Conservation (phyloP, 1,140 invertebrate species). For the Drosophila teissieri region DNA sequence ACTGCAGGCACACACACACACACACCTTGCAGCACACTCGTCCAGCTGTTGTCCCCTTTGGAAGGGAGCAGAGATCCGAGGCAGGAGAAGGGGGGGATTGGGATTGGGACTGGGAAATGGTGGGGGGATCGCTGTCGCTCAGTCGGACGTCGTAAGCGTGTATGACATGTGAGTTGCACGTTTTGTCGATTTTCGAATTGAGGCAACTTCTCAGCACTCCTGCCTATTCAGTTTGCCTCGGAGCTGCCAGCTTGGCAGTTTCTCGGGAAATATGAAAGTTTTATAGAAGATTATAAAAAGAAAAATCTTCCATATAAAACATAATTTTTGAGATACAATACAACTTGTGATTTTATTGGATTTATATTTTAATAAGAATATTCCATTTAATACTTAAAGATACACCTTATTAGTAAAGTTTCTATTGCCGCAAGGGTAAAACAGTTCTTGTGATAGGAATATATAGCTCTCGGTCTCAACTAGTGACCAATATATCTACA, state of each 20-base stretch:
- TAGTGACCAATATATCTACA: too few relatives aligned
- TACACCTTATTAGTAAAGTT: too few relatives aligned
- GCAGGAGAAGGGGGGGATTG: slow-evolving; percentile 1
- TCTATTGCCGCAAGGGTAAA: too few relatives aligned
- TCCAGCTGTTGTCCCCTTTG: slow-evolving; percentile 52
- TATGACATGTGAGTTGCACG: slow-evolving; percentile 82
- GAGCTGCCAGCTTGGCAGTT: slow-evolving; percentile 5
- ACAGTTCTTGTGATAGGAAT: fast-evolving
- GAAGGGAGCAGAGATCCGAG: slow-evolving; percentile 19
- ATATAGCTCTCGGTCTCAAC: too few relatives aligned
- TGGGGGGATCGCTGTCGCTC: slow-evolving; percentile 39
- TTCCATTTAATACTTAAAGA: too few relatives aligned
- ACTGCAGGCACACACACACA: slow-evolving; percentile 24
- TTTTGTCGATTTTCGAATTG: slow-evolving; percentile 82
- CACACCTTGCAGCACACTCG: slow-evolving; percentile 27
- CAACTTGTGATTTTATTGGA: too few relatives aligned
- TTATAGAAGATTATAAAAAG: neutral
- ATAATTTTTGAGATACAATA: neutral
- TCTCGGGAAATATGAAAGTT: neutral
- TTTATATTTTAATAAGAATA: too few relatives aligned
- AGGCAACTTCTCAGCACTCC: slow-evolving; percentile 72
- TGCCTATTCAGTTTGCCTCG: neutral
- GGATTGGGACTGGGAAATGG: neutral
- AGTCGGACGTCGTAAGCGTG: slow-evolving; percentile 69
- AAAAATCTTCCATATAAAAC: neutral